A percentile compares a stretch with the other conserved stretches of the same genome.
phyloP scores from a whole-genome alignment of 2,797 vertebrate species.

The Tarsius wallacei region DNA sequence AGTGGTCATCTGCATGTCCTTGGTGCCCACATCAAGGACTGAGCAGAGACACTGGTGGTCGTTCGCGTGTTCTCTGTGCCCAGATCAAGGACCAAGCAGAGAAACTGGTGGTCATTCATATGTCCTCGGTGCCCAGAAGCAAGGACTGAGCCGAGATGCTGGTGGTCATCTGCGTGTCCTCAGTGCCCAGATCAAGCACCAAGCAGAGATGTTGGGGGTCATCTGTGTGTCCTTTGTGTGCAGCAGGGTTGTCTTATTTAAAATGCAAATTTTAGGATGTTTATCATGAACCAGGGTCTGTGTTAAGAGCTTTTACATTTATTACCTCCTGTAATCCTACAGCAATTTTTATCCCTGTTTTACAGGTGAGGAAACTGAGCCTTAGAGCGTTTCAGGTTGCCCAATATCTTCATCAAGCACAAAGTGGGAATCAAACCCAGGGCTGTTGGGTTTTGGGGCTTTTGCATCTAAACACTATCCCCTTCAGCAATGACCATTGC shows the following conservation, averaged over 20 bases:
- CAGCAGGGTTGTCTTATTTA: not conserved
- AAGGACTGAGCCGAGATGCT: not conserved
- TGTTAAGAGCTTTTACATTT: not conserved
- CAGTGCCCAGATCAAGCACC: not conserved
- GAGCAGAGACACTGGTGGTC: not conserved
- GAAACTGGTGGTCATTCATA: too few relatives aligned
- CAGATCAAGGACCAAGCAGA: not conserved
- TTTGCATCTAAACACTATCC: not conserved
- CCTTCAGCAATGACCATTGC: accelerated
- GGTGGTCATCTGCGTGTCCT: not conserved
- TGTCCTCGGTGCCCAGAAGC: not conserved
- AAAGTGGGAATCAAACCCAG: not conserved
- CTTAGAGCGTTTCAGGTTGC: not conserved
- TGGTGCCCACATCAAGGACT: not conserved
- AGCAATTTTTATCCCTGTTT: not conserved
- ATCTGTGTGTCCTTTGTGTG: not conserved
- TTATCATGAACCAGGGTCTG: not conserved
- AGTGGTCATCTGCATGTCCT: not conserved
- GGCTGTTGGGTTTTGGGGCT: not conserved
- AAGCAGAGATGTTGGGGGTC: too few relatives aligned
- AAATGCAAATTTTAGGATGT: not conserved
- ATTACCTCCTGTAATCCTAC: not conserved
- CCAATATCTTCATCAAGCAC: not conserved
- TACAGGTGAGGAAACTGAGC: not conserved
- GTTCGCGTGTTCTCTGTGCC: too few relatives aligned